These are phyloP conservation scores for Spilarctia lutea DNA, from an alignment of 2,888 invertebrate species.

Conservation along the genomic window DNA sequence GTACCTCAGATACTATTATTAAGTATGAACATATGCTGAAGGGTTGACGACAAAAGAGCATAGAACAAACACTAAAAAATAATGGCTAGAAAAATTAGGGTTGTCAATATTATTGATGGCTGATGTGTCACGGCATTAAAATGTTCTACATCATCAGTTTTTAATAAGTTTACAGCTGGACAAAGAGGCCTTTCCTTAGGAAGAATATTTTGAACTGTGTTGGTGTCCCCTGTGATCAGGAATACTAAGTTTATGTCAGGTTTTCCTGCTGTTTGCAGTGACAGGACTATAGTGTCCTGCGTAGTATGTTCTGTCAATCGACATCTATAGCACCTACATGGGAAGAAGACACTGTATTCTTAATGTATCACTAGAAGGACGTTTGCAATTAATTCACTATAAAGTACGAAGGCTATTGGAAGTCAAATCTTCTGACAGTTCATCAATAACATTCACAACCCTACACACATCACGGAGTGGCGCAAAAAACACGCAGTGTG, in stretches of 20 bases:
- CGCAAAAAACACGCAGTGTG: conserved; percentile 41
- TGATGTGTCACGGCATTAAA: not conserved
- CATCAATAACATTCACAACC: conserved; percentile 15
- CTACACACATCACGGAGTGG: conserved; percentile 15
- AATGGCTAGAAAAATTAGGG: conserved; percentile 9
- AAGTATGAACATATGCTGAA: conserved; percentile 21
- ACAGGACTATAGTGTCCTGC: too few relatives aligned
- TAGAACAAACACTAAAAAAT: conserved; percentile 11
- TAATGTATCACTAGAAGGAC: fast-evolving
- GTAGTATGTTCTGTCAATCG: too few relatives aligned
- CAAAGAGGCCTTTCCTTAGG: too few relatives aligned
- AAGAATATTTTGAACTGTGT: too few relatives aligned
- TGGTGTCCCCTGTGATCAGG: too few relatives aligned
- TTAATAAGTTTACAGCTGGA: too few relatives aligned
- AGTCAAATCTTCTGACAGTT: not conserved
- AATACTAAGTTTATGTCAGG: too few relatives aligned
- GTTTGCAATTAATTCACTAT: not conserved
- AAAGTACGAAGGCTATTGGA: not conserved
- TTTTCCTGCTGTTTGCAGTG: too few relatives aligned
- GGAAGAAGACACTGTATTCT: too few relatives aligned
- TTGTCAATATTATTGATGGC: not conserved
- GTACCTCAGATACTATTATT: conserved; percentile 23
- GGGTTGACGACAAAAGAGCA: conserved; percentile 17
- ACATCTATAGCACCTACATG: too few relatives aligned
- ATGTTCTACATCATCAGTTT: not conserved